Conservation (phyloP, 2,113 vertebrate genomes). For the Mobula birostris region DNA sequence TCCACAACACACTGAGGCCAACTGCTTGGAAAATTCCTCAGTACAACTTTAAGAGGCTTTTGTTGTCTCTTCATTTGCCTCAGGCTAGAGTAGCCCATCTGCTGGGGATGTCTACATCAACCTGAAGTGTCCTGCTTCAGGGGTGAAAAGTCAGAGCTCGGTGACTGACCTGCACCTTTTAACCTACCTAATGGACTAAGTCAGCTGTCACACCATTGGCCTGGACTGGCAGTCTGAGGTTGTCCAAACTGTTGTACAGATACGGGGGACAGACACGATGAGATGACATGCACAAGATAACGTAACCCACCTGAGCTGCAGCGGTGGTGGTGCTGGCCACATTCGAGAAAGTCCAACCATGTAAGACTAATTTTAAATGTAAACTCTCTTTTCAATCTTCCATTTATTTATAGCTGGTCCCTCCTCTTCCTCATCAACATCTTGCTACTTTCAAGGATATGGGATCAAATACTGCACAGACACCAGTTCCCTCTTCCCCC, state of each 20-base stretch:
- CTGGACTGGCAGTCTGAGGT: neutral
- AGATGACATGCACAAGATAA: neutral
- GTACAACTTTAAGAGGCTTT: neutral
- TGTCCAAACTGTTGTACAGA: neutral
- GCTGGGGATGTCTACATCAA: neutral
- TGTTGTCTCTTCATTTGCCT: neutral
- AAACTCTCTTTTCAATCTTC: neutral
- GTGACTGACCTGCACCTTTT: neutral
- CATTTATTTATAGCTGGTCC: neutral
- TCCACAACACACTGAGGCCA: neutral
- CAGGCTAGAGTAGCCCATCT: neutral
- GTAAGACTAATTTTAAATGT: neutral
- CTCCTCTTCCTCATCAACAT: neutral
- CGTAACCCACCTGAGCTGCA: neutral
- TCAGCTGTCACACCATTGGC: neutral
- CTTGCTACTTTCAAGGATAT: neutral
- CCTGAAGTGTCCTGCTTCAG: neutral
- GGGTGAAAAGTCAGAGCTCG: neutral
- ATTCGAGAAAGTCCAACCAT: neutral
- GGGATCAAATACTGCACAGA: neutral
- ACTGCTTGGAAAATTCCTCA: neutral
- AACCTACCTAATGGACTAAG: neutral
- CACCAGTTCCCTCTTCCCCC: too few relatives aligned
- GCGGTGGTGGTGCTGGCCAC: neutral
- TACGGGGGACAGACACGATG: neutral